Conservation (phyloP, 1,140 invertebrate genomes). For the Ctenoplectra terminalis region DNA sequence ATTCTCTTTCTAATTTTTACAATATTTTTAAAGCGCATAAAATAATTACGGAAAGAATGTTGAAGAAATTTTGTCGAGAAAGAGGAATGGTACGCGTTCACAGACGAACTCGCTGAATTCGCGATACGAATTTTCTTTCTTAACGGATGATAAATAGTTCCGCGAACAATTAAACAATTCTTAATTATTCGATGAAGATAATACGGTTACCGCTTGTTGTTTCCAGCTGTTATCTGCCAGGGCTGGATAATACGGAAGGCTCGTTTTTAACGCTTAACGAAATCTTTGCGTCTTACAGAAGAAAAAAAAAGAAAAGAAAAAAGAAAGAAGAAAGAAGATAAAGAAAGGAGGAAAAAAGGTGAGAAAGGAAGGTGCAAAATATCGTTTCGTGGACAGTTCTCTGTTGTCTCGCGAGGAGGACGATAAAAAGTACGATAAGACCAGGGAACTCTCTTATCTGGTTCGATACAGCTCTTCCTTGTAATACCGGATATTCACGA, state of each 20-base stretch:
- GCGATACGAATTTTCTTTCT: constrained; percentile 29
- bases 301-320: constrained; percentile 7
- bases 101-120: constrained; percentile 6
- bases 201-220: constrained; percentile 45
- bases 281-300: constrained; percentile 5
- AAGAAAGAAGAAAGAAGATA: constrained; percentile 43
- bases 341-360: constrained; percentile 13
- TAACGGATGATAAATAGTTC: constrained; percentile 45
- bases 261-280: constrained; percentile 47
- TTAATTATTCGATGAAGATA: constrained; percentile 67
- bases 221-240: constrained; percentile 35
- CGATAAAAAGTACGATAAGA: constrained; percentile 26
- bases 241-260: constrained; percentile 34
- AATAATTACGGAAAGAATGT: background rate
- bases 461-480: constrained; percentile 14
- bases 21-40: background rate
- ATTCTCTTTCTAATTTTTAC: background rate
- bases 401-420: constrained; percentile 28
- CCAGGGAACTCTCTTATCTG: constrained; percentile 31
- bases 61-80: background rate
- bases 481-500: constrained; percentile 23
- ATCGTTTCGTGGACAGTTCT: constrained; percentile 40
- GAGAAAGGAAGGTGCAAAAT: background rate
- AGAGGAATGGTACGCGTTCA: background rate
- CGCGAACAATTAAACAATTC: constrained; percentile 63